phyloP scores from a whole-genome alignment of 2,797 vertebrate genomes.

The Pipistrellus nathusii region DNA sequence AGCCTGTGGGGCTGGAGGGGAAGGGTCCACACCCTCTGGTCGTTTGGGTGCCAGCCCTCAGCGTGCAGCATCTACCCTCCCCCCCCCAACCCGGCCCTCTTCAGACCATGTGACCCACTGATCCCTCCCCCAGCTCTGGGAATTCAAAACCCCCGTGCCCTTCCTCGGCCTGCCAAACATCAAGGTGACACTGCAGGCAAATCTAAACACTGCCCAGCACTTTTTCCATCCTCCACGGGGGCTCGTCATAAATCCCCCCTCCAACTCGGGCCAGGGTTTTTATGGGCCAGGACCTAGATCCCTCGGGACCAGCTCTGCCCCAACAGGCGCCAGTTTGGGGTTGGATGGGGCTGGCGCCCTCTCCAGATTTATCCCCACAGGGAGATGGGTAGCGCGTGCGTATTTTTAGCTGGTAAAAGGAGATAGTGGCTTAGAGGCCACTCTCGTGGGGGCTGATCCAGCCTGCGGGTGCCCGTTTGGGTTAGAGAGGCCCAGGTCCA shows the following conservation, averaged over 20 bases:
- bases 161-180: constrained; percentile 1
- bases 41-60: background rate
- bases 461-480: accelerated
- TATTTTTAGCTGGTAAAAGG: constrained; percentile 72
- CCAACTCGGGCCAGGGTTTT: background rate
- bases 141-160: background rate
- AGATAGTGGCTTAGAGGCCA: background rate
- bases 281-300: constrained; percentile 34
- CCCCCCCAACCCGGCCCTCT: too few species aligned
- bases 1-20: background rate
- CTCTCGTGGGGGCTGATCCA: background rate
- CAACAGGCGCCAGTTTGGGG: background rate
- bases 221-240: background rate
- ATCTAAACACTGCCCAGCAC: background rate
- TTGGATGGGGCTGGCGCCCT: constrained; percentile 12
- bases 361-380: background rate
- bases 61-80: too few species aligned
- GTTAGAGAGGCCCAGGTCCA: background rate
- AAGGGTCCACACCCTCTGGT: background rate
- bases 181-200: constrained; percentile 58
- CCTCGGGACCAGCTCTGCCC: constrained; percentile 7
- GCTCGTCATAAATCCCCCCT: constrained; percentile 29
- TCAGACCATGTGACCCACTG: background rate
- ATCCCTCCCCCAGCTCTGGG: background rate
- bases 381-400: background rate